Conservation (phyloP, 2,888 invertebrate genomes). For the Caenorhabditis sp. region DNA sequence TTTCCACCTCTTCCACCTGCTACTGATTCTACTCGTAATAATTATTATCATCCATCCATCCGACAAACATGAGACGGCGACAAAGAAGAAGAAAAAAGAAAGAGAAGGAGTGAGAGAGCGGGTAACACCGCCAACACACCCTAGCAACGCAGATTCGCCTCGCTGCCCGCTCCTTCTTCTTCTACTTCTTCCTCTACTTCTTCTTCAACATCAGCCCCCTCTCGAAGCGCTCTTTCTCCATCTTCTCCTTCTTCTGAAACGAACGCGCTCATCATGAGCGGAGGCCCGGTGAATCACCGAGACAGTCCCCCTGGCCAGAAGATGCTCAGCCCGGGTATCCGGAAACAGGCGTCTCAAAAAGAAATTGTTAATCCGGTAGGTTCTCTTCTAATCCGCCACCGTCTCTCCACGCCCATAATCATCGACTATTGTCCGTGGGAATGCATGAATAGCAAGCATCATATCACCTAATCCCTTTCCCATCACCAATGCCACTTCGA, state of each 20-base stretch:
- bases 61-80: conserved; percentile 5
- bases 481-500: conserved; percentile 13
- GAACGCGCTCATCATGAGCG: neutral
- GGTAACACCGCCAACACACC: neutral
- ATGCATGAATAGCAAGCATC: conserved; percentile 32
- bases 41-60: conserved; percentile 18
- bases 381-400: neutral
- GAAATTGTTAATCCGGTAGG: neutral
- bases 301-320: neutral
- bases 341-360: neutral
- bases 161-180: neutral
- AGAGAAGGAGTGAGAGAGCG: neutral
- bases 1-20: neutral
- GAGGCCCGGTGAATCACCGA: neutral
- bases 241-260: neutral
- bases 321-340: neutral
- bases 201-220: too few species aligned
- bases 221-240: neutral
- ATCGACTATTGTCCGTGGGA: conserved; percentile 36
- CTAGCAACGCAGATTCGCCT: conserved; percentile 7
- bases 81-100: neutral
- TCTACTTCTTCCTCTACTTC: too few species aligned
- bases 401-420: conserved; percentile 33
- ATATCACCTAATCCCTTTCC: conserved; percentile 35
- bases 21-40: conserved; percentile 7